A percentile compares a stretch with the other conserved stretches of the same genome.
These are phyloP conservation scores for Mythimna ferrago DNA, from an alignment of 2,888 invertebrate genomes.

Conservation along the genomic window DNA sequence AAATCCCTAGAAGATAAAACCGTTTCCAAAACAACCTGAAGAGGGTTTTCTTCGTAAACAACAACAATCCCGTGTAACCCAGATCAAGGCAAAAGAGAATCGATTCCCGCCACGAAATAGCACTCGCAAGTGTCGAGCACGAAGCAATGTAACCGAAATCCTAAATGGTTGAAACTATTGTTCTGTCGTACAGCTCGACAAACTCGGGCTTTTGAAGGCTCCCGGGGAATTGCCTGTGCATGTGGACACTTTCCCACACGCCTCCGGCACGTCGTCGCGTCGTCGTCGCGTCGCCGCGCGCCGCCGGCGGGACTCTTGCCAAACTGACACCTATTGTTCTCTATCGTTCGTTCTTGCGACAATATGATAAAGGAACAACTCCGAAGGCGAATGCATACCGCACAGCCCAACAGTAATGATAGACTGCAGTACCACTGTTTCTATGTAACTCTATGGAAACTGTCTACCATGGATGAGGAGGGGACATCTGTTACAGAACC, in stretches of 20 bases:
- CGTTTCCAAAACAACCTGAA: slow-evolving; percentile 15
- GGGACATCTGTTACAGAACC: background rate
- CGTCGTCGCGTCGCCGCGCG: slow-evolving; percentile 12
- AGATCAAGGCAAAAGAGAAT: slow-evolving; percentile 63
- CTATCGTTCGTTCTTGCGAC: slow-evolving; percentile 23
- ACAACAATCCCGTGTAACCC: slow-evolving; percentile 39
- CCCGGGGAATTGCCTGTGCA: slow-evolving; percentile 62
- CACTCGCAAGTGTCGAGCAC: slow-evolving; percentile 52
- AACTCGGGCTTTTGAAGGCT: slow-evolving; percentile 53
- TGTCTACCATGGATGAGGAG: background rate
- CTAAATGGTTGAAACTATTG: slow-evolving; percentile 64
- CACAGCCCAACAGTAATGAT: background rate
- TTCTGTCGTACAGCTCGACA: slow-evolving; percentile 58
- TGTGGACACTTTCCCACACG: slow-evolving; percentile 72
- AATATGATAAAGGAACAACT: slow-evolving; percentile 40
- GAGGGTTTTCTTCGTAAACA: slow-evolving; percentile 35
- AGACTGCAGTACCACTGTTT: background rate
- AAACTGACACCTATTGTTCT: slow-evolving; percentile 64
- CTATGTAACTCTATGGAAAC: background rate
- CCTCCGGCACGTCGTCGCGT: slow-evolving; percentile 38
- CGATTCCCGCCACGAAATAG: slow-evolving; percentile 60
- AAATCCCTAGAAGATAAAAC: slow-evolving; percentile 24
- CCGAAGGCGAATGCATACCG: background rate
- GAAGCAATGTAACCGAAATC: slow-evolving; percentile 64
- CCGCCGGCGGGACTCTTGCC: slow-evolving; percentile 57